phyloP scores from a whole-genome alignment of 2,797 vertebrate species.

The Enteromius paludinosus region DNA sequence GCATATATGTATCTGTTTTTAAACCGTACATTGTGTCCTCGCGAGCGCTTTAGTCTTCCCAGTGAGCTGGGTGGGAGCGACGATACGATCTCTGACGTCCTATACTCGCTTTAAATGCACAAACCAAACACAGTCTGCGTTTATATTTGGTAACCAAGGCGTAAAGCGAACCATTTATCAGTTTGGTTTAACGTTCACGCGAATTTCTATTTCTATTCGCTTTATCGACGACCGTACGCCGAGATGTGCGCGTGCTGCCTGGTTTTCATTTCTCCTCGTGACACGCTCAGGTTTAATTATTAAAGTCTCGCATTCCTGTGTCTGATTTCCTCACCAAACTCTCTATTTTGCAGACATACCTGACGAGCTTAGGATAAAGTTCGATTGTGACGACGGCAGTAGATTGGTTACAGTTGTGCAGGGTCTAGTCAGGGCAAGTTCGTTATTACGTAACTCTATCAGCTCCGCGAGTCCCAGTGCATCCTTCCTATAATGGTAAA shows the following conservation, averaged over 20 bases:
- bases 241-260: neutral
- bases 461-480: slow-evolving; percentile 61
- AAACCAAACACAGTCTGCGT: neutral
- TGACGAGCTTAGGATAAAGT: neutral
- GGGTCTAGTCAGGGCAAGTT: slow-evolving; percentile 55
- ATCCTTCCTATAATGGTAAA: slow-evolving; percentile 54
- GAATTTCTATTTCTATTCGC: neutral
- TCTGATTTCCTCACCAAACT: slow-evolving; percentile 7
- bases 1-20: neutral
- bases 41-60: neutral
- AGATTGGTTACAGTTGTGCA: slow-evolving; percentile 30
- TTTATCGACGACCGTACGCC: neutral
- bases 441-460: slow-evolving; percentile 86
- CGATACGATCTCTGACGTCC: slow-evolving; percentile 9
- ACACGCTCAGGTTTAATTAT: slow-evolving; percentile 22
- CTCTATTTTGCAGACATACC: slow-evolving; percentile 15
- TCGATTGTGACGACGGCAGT: slow-evolving; percentile 24
- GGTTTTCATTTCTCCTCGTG: slow-evolving; percentile 17
- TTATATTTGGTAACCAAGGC: neutral
- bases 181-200: neutral
- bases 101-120: neutral
- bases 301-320: slow-evolving; percentile 11
- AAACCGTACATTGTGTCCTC: slow-evolving; percentile 40
- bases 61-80: slow-evolving; percentile 31
- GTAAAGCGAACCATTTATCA: neutral